Evolutionary conservation across 2,888 invertebrate genomes (phyloP), one percentile per base, ranked within the genome.

Genomic region (Mesorhabditis sp.): DNA sequence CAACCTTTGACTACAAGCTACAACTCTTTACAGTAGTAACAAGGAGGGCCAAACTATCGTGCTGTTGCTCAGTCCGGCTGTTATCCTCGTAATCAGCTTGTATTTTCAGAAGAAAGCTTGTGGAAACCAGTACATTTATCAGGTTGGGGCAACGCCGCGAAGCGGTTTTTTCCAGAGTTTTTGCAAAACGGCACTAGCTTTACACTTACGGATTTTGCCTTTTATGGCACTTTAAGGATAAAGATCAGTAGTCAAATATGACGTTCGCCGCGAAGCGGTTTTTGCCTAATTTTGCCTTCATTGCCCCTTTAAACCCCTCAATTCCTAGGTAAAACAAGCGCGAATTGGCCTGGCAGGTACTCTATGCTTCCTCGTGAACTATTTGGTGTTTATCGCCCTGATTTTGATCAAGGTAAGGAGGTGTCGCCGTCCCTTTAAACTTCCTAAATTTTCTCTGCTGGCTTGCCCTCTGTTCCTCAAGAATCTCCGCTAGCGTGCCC

Each of bases 121-220:
- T 10, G 58, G 58, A 50, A 50, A 50, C n/a, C 58, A 50, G 58
- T 50, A 50, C 58, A 50, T 50, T 10, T 50, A 50, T 50, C 58
- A 50, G n/a, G 58, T 50, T 13, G n/a, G 58, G 7, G 58, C 1
- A 50, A 50, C 28, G 2, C 28, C 28, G 28, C 28, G 28, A 28
- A 2, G 28, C 28, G 28, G 28, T 28, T 28, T 28, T 28, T 28
- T 28, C 28, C 28, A 28, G 28, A 28, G 28, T 28, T 28, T 28
- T 28, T 28, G 28, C 28, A 28, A 28, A 28, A 28, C 28, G 28
- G 28, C 28, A 28, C 28, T 28, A 28, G 28, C 28, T 28, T 28
- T 28, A 28, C 28, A 28, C 28, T 28, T 28, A 28, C 28, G 28
- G 28, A 28, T 28, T 28, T 2, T 28, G 28, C 28, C 28, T 28